Evolutionary conservation across 2,888 invertebrate species (phyloP), one percentile per base, ranked within the genome.

Genomic region (Pilophorus perplexus): DNA sequence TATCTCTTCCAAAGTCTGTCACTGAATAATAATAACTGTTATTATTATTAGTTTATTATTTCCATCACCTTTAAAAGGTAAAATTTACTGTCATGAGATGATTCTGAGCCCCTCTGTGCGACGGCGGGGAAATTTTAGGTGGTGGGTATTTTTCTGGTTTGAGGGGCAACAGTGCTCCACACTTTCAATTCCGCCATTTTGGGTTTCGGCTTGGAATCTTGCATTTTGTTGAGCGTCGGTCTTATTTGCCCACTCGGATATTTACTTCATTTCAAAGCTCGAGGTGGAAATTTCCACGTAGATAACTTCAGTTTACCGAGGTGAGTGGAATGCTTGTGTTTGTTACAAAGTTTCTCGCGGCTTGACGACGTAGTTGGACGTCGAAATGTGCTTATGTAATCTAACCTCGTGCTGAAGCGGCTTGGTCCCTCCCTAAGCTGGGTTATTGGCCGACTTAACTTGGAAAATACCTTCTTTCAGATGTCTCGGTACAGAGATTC

Each of bases 401-500:
- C 38, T n/a, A 38, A 33, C 6, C 33, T 33, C 6, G 6, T 6
- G 33, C 6, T 23, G 23, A 22, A 25, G 46, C n/a, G 12, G 44
- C 44, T 18, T 44, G 6, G 44, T 6, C 3, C 6, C 2, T 18
- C 23, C 46, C 10, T 44, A 10, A 42, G 16, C 14, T 42, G 2
- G 23, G 23, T 14, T 22, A 10, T 25, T 25, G 46, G 46, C 46
- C 22, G 23, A n/a, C 6, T 23, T 23, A 4, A 46, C 23, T 23
- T 22, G 12, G 22, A 16, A 12, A 22, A n/a, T 46, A n/a, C 2
- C 5, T n/a, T 27, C n/a, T 55, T 55, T 37, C 55, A 55, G 59
- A 88, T 89, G 87, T 88, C 88, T 71, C 84, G 89, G 67, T 87
- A 89, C 76, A 87, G 88, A 72, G 75, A 74, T 71, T 74, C 74